Base-by-base conservation (phyloP, 2,888 invertebrate genomes). In the Rhimphoctona megacephalus region DNA sequence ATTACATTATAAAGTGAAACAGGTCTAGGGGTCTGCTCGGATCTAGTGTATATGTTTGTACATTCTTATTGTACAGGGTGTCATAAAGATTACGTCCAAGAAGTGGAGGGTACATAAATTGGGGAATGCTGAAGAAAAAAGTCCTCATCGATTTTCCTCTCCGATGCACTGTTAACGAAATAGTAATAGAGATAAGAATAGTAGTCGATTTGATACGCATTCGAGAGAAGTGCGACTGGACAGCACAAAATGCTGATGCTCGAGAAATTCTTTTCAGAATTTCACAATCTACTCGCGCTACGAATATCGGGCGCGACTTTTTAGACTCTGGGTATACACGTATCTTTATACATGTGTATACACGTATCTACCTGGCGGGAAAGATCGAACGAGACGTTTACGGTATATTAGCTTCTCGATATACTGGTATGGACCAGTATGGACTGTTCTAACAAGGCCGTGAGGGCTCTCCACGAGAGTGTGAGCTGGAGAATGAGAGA, bases 371-470 rank as follows among this genome's bases (percentile, higher is more conserved):
- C 64, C 86, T 81, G 43, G 86, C 64, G 67, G 70, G 69, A 74
- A 69, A 84, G 81, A 87, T 84, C 84, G 84, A 87, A 87, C 86
- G 86, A 87, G 86, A 84, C 86, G 86, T 87, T 87, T 87, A 87
- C 86, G 86, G 81, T 85, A 85, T 88, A 87, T 88, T 84, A 87
- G 86, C 86, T 87, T 84, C 86, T 84, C 86, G 76, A 83, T 86
- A 78, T 87, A 84, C 81, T 84, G 81, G 86, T 79, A 81, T 76
- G 83, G 80, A 85, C 57, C 74, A 79, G 86, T 79, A 81, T 79
- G 83, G 78, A 85, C 54, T 78, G 79, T 85, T 87, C 85, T 86
- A 86, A 82, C 86, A 87, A 87, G 86, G 77, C 85, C 78, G 84
- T 81, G 66, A 85, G 73, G 43, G 52, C 25, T 64, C 52, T 73